Evolutionary conservation across 2,888 invertebrate species (phyloP), one percentile per base, ranked within the genome.

Genomic region (Leuctra nigra): DNA sequence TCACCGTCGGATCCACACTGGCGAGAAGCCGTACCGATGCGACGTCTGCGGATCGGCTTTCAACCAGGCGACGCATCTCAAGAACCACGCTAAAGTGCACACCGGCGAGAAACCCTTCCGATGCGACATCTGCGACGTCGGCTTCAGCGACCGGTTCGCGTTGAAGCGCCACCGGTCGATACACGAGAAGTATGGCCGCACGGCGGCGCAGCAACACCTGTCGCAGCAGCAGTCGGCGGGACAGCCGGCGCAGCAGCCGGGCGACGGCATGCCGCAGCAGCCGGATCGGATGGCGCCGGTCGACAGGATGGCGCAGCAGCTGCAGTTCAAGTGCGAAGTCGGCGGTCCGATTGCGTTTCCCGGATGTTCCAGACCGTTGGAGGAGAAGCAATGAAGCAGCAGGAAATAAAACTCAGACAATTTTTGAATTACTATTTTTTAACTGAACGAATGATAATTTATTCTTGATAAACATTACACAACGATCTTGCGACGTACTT

Each of bases 31-130:
- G 0, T 90, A 89, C 70, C 62, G 89, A 69, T 91, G 91, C 71
- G 88, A 88, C 63, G 87, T 86, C 55, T 91, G 91, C 69, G 89
- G 90, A n/a, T 89, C 88, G 22, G 90, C 90, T 56, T 91, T 91
- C 70, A 91, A 90, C 70, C 91, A 91, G 72, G 91, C 91, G 23
- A 91, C 91, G 24, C 91, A 91, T 72, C 76, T 91, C 59, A 91
- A 91, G 71, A 91, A 91, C 71, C 91, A 91, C 68, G 89, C 90
- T 53, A 91, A 91, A 73, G 81, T 87, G 57, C 87, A 87, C 72
- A 86, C 86, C 1, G 87, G 87, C 2, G 87, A 87, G 72, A 87
- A 87, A 65, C 88, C 88, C 0, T 87, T 86, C 71, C 86, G 87
- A 66, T 88, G 88, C 72, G 87, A 88, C 71, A 87, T 87, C 59